Percentiles rank a stretch among this genome's conserved stretches.
Conservation (phyloP, 2,113 vertebrate genomes). For the Thamnophis sirtalis region DNA sequence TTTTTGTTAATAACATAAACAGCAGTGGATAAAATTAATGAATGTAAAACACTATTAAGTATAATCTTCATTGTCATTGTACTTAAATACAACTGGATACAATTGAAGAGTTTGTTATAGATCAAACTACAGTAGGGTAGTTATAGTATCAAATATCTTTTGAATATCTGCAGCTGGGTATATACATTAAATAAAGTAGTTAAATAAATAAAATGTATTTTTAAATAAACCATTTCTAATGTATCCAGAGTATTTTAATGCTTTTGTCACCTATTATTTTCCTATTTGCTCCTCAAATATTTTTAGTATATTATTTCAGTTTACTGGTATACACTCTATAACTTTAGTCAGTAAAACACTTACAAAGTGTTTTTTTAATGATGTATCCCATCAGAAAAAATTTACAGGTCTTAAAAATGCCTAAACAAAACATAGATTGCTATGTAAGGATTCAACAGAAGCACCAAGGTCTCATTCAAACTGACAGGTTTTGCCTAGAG, state of each 20-base stretch:
- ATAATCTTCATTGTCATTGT: no score
- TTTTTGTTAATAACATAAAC: not conserved
- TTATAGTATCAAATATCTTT: not conserved
- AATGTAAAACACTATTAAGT: not conserved
- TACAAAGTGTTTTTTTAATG: not conserved
- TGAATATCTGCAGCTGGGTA: not conserved
- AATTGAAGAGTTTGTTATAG: not conserved
- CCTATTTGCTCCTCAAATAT: no score
- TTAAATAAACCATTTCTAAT: not conserved
- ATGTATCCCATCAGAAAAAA: not conserved
- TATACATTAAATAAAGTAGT: not conserved
- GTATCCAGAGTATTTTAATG: not conserved
- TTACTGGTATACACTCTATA: not conserved
- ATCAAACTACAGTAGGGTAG: not conserved
- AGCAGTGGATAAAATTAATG: not conserved
- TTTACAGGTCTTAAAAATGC: not conserved
- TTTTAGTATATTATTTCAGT: not conserved
- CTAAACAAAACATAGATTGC: not conserved
- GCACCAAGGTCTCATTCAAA: not conserved
- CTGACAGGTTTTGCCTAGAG: not conserved
- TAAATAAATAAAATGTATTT: not conserved
- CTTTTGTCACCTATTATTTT: not conserved
- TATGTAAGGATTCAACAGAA: not conserved
- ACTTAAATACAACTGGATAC: no score
- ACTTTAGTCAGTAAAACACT: not conserved